Percentiles rank a stretch among this genome's conserved stretches.
phyloP scores from a whole-genome alignment of 2,797 vertebrate genomes.

The Eurystomus glaucurus region DNA sequence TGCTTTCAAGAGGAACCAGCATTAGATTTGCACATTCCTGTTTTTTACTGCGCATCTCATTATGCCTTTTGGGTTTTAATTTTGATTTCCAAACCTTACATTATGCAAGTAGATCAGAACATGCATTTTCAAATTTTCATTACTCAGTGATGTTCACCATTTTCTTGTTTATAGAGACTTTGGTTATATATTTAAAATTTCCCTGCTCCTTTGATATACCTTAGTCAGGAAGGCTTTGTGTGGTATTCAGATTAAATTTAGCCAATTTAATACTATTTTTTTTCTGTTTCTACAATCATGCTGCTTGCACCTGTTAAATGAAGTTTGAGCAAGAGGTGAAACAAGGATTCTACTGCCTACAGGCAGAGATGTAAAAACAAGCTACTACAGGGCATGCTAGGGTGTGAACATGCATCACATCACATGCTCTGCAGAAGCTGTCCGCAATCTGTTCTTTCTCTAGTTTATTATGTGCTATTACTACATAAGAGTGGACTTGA shows the following conservation, averaged over 20 bases:
- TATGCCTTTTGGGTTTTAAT: background rate
- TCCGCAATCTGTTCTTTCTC: background rate
- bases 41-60: background rate
- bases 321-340: background rate
- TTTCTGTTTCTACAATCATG: background rate
- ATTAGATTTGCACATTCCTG: background rate
- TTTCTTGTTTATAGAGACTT: background rate
- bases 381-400: background rate
- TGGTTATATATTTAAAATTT: background rate
- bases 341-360: background rate
- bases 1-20: background rate
- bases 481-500: background rate
- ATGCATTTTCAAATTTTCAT: background rate
- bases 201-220: background rate
- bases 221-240: background rate
- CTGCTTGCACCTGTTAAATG: background rate
- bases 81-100: background rate
- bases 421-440: background rate
- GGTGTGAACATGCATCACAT: background rate
- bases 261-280: background rate
- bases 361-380: conserved; percentile 10
- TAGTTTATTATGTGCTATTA: background rate
- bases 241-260: background rate
- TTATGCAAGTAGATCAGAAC: background rate
- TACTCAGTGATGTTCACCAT: background rate